phyloP scores from a whole-genome alignment of 2,797 vertebrate species.

The Eptatretus atami region DNA sequence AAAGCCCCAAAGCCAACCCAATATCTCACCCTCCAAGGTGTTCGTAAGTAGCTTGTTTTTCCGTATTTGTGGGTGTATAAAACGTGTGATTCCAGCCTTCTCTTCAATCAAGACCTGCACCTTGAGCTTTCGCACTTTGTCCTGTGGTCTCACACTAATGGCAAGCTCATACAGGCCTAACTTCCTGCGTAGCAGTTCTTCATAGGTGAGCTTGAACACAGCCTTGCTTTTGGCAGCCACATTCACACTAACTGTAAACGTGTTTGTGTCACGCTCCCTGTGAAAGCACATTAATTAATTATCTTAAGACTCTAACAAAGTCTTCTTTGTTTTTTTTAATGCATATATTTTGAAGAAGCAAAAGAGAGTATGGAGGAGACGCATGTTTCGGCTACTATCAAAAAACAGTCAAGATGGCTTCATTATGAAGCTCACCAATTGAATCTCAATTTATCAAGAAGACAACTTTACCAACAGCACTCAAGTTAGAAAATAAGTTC shows the following conservation, averaged over 20 bases:
- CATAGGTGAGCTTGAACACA: slow-evolving; percentile 25
- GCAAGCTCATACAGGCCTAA: slow-evolving; percentile 21
- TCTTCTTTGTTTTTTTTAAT: too few species aligned
- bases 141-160: slow-evolving; percentile 22
- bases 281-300: too few species aligned
- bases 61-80: slow-evolving; percentile 25
- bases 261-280: slow-evolving; percentile 34
- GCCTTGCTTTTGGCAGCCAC: slow-evolving; percentile 20
- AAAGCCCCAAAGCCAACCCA: too few species aligned
- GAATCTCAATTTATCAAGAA: too few species aligned
- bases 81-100: slow-evolving; percentile 23
- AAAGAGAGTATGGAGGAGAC: too few species aligned
- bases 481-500: too few species aligned
- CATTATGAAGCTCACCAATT: too few species aligned
- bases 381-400: too few species aligned
- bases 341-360: too few species aligned
- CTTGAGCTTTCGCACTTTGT: slow-evolving; percentile 27
- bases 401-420: too few species aligned
- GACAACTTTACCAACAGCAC: too few species aligned
- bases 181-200: slow-evolving; percentile 22
- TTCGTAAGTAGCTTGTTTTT: slow-evolving; percentile 21
- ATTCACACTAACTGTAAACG: slow-evolving; percentile 30
- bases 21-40: slow-evolving; percentile 15
- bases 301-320: slow-evolving; percentile 1
- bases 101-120: slow-evolving; percentile 29